A percentile compares a stretch with the other conserved stretches of the same genome.
Evolutionary conservation across 2,797 vertebrate species (phyloP).

Genomic region (Botia kubotai): DNA sequence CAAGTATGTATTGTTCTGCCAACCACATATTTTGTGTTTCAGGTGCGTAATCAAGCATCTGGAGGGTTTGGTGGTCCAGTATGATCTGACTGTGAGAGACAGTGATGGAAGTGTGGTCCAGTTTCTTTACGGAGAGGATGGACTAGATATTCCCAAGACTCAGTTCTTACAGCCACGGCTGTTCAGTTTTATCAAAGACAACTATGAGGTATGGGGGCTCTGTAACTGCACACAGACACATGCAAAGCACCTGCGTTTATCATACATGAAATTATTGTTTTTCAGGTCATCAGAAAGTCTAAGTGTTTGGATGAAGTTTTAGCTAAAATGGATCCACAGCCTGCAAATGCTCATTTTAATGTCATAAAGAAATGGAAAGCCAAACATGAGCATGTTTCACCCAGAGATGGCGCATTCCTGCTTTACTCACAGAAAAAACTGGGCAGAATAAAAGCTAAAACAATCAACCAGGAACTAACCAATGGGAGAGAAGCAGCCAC

Average conservation of each 20-base stretch:
- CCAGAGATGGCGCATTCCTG: slow-evolving; percentile 85
- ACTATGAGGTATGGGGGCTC: slow-evolving; percentile 85
- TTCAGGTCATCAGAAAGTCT: slow-evolving; percentile 86
- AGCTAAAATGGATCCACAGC: slow-evolving; percentile 80
- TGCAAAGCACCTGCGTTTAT: not conserved
- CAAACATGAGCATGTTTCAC: slow-evolving; percentile 71
- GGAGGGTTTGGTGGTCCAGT: slow-evolving; percentile 95
- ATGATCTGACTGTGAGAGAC: slow-evolving; percentile 94
- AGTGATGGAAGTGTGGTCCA: slow-evolving; percentile 96
- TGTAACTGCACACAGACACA: not conserved
- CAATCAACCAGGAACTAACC: slow-evolving; percentile 34
- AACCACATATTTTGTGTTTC: not conserved
- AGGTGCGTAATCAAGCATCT: slow-evolving; percentile 97
- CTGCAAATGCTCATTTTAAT: slow-evolving; percentile 79
- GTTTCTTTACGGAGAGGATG: slow-evolving; percentile 97
- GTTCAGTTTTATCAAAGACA: slow-evolving; percentile 93
- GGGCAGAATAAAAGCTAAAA: slow-evolving; percentile 74
- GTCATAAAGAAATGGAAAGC: slow-evolving; percentile 86
- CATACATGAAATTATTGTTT: not conserved
- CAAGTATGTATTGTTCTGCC: not conserved
- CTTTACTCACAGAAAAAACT: slow-evolving; percentile 88
- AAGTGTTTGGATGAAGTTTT: slow-evolving; percentile 86
- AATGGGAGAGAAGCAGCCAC: slow-evolving; percentile 74
- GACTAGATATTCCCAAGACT: slow-evolving; percentile 94
- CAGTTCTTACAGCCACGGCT: slow-evolving; percentile 89